phyloP scores from a whole-genome alignment of 1,140 invertebrate genomes.

The Agrypnia vestita region DNA sequence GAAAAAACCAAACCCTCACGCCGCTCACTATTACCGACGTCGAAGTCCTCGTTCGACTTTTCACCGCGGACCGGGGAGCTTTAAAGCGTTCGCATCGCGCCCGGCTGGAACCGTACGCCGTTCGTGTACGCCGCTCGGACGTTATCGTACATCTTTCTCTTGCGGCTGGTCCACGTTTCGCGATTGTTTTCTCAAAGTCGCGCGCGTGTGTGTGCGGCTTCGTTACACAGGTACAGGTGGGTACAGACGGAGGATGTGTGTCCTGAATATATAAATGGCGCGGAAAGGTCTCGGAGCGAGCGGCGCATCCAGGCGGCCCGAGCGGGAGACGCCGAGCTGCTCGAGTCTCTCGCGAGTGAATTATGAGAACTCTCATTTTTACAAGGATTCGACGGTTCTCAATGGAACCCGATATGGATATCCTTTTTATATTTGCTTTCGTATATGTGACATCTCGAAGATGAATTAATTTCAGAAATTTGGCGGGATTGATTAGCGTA shows the following conservation, averaged over 20 bases:
- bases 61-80: not conserved
- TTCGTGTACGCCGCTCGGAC: slow-evolving; percentile 27
- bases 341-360: too few species aligned
- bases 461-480: too few species aligned
- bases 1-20: not conserved
- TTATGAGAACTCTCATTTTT: too few species aligned
- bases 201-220: not conserved
- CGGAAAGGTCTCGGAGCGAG: not conserved
- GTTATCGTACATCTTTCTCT: slow-evolving; percentile 51
- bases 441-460: too few species aligned
- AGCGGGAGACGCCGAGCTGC: too few species aligned
- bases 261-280: slow-evolving; percentile 50
- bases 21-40: not conserved
- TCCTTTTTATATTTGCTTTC: too few species aligned
- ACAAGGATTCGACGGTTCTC: too few species aligned
- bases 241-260: slow-evolving; percentile 47
- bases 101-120: slow-evolving; percentile 13
- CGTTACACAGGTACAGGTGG: slow-evolving; percentile 29
- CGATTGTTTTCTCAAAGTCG: slow-evolving; percentile 48
- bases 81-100: not conserved
- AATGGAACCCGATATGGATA: too few species aligned
- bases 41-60: not conserved
- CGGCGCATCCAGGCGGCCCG: not conserved
- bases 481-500: too few species aligned
- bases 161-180: slow-evolving; percentile 40